Evolutionary conservation across 1,140 invertebrate genomes (phyloP), one percentile per base, ranked within the genome.

Genomic region (Leptopilina boulardi): DNA sequence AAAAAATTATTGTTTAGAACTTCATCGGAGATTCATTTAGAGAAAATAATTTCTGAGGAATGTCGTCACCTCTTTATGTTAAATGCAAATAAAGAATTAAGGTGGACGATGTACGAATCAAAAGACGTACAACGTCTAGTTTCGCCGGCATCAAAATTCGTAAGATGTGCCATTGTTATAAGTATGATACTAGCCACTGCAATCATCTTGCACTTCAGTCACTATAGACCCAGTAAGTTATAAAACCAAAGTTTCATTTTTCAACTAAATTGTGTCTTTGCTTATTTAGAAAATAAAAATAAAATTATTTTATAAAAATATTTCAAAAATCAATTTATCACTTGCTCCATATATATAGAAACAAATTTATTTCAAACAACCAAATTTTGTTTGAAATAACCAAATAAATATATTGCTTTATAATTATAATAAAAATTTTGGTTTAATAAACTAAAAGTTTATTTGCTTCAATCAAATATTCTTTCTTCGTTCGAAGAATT

Each of bases 211-310:
- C 89, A 90, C 77, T 79, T 90, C 77, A 89, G 87, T 75, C 87
- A 89, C 86, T 87, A 89, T 76, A 85, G 83, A 76, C 89, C 89
- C 18, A 88, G 89, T 90, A 88, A 90, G 89, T 89, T 82, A 47
- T 15, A 71, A n/a, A 77, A 71, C 59, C 5, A 38, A 47, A 59
- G 66, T 74, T 75, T 23, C n/a, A 5, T 56, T 34, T 74, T 54
- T 21, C 73, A 38, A 5, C 26, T 38, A n/a, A n/a, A n/a, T 38
- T 38, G 4, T 38, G 3, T 47, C 15, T 15, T 13, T 51, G 15
- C 8, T 51, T n/a, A 19, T 51, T 76, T 42, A 26, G 11, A 71
- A 10, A 71, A 71, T 41, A 30, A 3, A 41, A 71, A 71, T 13
- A 71, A 18, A 70, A 30, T 30, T 30, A 30, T 30, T 30, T 30